Evolutionary conservation across 2,797 vertebrate species (phyloP).

Genomic region (Lepilemur ruficaudatus): DNA sequence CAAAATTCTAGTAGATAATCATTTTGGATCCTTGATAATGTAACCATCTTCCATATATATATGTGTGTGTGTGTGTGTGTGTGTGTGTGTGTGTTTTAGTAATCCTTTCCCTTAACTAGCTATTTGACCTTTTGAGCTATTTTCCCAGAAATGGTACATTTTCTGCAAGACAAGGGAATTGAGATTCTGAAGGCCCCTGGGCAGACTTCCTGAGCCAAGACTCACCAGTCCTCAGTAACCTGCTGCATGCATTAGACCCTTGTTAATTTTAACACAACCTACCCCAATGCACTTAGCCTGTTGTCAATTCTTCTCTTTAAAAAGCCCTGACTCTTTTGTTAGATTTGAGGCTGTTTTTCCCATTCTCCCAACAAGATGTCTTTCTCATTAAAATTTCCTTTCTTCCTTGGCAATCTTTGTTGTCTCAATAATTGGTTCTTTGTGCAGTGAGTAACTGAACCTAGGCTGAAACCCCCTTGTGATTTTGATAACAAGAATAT

Average conservation of each 20-base stretch:
- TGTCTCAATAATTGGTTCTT: not conserved
- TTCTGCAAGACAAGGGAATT: not conserved
- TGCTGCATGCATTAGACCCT: not conserved
- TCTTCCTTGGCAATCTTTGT: not conserved
- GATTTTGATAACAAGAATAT: not conserved
- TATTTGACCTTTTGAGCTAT: not conserved
- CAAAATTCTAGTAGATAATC: not conserved
- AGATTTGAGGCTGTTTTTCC: not conserved
- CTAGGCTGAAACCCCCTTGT: not conserved
- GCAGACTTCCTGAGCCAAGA: not conserved
- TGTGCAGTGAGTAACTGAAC: not conserved
- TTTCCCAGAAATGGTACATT: not conserved
- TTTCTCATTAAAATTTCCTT: not conserved
- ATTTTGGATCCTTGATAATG: not conserved
- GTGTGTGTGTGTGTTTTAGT: too few relatives aligned
- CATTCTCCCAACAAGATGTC: not conserved
- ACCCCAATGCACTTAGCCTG: not conserved
- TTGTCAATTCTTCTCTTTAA: not conserved
- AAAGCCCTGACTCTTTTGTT: not conserved
- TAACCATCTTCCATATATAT: not conserved
- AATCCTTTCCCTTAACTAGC: not conserved
- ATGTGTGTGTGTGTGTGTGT: too few relatives aligned
- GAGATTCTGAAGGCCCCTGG: not conserved
- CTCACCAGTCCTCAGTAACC: not conserved
- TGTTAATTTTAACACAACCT: not conserved